These are phyloP conservation scores for Idaea biselata DNA, from an alignment of 2,888 invertebrate species.

Conservation along the genomic window DNA sequence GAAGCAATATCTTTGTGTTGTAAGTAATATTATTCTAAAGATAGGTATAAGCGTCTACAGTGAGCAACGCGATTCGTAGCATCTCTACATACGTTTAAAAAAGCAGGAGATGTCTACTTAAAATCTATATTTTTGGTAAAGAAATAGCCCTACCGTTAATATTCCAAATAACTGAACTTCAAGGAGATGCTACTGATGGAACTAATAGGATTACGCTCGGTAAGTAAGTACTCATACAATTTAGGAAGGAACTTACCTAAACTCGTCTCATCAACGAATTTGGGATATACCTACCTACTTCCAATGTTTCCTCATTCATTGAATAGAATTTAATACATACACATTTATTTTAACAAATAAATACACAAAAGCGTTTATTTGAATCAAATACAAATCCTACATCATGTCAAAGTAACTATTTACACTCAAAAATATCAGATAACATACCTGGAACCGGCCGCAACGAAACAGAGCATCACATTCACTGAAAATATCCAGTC, in stretches of 20 bases:
- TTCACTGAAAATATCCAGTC: slow-evolving; percentile 50
- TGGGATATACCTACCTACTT: neutral
- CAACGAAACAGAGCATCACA: slow-evolving; percentile 37
- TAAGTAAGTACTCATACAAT: neutral
- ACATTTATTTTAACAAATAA: no score
- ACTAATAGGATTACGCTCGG: neutral
- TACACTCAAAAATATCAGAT: neutral
- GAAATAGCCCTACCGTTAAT: neutral
- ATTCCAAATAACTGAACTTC: neutral
- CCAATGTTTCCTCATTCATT: no score
- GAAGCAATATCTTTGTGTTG: neutral
- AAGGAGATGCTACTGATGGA: neutral
- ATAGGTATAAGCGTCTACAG: neutral
- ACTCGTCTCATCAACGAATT: neutral
- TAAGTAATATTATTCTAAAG: neutral
- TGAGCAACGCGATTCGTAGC: neutral
- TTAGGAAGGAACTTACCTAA: neutral
- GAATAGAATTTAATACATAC: no score
- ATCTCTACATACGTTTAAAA: neutral
- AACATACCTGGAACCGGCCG: slow-evolving; percentile 7
- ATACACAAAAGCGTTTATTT: no score
- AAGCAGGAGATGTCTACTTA: neutral
- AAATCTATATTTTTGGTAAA: neutral
- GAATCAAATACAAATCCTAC: neutral
- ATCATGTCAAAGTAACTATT: neutral